Percentiles rank a stretch among this genome's conserved stretches.
phyloP scores from a whole-genome alignment of 2,797 vertebrate species.

The Trematomus bernacchii region DNA sequence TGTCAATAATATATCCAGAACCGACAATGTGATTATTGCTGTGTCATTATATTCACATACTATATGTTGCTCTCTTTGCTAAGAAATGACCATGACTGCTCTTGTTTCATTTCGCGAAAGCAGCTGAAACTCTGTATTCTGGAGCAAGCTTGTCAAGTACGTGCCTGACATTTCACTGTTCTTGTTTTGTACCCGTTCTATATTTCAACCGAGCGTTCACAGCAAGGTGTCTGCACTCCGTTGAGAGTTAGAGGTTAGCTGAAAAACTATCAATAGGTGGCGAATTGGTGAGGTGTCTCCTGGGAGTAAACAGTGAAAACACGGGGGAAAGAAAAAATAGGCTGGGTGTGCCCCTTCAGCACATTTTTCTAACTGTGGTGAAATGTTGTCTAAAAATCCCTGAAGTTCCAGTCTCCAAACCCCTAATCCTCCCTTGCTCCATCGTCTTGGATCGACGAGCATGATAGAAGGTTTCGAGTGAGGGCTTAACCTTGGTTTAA shows the following conservation, averaged over 20 bases:
- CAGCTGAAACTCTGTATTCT: slow-evolving; percentile 13
- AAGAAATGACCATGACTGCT: background rate
- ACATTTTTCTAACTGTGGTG: slow-evolving; percentile 65
- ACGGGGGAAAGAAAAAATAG: slow-evolving; percentile 2
- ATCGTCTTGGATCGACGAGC: slow-evolving; percentile 73
- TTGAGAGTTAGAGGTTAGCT: slow-evolving; percentile 12
- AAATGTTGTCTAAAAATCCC: slow-evolving; percentile 66
- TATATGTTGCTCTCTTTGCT: background rate
- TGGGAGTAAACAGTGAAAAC: slow-evolving; percentile 34
- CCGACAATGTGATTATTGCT: background rate
- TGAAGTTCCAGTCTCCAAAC: slow-evolving; percentile 71
- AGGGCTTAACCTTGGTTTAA: slow-evolving; percentile 83
- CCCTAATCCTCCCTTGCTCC: slow-evolving; percentile 77
- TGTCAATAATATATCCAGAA: background rate
- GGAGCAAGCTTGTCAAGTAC: background rate
- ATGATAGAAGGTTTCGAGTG: slow-evolving; percentile 78
- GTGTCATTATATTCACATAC: background rate
- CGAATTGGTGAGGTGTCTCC: slow-evolving; percentile 13
- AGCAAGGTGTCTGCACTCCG: slow-evolving; percentile 13
- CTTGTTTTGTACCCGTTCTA: slow-evolving; percentile 7
- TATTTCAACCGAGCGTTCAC: slow-evolving; percentile 4
- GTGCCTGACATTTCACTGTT: slow-evolving; percentile 6
- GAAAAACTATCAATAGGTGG: slow-evolving; percentile 33
- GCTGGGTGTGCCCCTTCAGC: slow-evolving; percentile 30
- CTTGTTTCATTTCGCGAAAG: background rate